Evolutionary conservation across 2,797 vertebrate species (phyloP), one percentile per base, ranked within the genome.

Genomic region (Anolis apletophallus): DNA sequence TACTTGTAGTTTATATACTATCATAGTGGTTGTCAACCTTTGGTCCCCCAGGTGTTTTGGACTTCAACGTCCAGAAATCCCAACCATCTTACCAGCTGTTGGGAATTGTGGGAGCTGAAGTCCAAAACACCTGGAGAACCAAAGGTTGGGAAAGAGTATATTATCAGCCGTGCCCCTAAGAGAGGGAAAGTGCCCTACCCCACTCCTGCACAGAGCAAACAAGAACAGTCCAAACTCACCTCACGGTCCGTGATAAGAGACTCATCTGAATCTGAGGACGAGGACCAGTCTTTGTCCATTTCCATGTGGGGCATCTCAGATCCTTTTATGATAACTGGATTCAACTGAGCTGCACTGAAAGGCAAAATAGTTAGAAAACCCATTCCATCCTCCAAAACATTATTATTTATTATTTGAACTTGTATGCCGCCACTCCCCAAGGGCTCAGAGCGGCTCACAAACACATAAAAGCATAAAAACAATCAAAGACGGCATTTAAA

Each of bases 161-260:
- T 12, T 13, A 32, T n/a, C 11, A 1, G 1, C 9, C 3, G 29
- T 64, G 1, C 19, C 26, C 16, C 29, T 23, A n/a, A 8, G 26
- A 36, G 3, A 8, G 1, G 12, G 2, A 19, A 23, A 16, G 40
- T n/a, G 32, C 54, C 75, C 21, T 1, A 17, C 52, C 23, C 74
- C 46, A 21, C 13, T 5, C n/a, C 32, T 54, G 10, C 1, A 2
- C 29, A 81, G 46, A 7, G 5, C 32, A 16, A 71, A 64, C 29
- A 29, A 29, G 8, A 2, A 55, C 3, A 6, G 17, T 64, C 85
- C n/a, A 77, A 71, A 34, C 93, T 76, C 83, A 97, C 97, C 95
- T 97, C 96, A 77, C 88, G 88, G 81, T 97, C 96, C 0, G 96
- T 94, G 73, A 97, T 88, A 1, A 94, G 87, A 17, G 95, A 95